These are phyloP conservation scores for Brachypodius melanocephalos DNA, from an alignment of 2,113 vertebrate genomes.

Conservation along the genomic window DNA sequence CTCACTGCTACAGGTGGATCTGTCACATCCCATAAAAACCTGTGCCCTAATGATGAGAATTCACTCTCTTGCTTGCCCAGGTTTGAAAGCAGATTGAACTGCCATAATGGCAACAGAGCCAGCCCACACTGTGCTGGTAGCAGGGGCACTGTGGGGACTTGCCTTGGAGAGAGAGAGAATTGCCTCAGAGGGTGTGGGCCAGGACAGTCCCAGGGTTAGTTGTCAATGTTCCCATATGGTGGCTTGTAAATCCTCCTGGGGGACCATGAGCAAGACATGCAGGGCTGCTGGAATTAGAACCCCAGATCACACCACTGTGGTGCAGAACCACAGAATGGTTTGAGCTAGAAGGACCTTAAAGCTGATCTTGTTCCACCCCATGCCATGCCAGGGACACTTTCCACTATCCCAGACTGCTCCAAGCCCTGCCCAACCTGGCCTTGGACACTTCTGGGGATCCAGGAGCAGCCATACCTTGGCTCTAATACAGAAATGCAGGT, in stretches of 20 bases:
- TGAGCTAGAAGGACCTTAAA: neutral
- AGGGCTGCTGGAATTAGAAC: neutral
- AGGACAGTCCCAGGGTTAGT: neutral
- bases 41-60: neutral
- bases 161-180: neutral
- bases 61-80: neutral
- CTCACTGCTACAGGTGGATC: neutral
- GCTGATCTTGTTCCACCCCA: accelerated
- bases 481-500: neutral
- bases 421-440: neutral
- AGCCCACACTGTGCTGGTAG: neutral
- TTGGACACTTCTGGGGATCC: neutral
- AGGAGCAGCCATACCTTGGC: neutral
- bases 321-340: neutral
- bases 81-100: neutral
- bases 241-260: neutral
- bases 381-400: neutral
- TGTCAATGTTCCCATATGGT: neutral
- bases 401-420: neutral
- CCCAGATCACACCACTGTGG: neutral
- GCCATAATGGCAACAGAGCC: neutral
- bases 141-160: neutral
- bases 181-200: neutral
- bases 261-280: neutral
- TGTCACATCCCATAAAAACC: neutral